Evolutionary conservation across 2,797 vertebrate species (phyloP).

Genomic region (Lacerta agilis): DNA sequence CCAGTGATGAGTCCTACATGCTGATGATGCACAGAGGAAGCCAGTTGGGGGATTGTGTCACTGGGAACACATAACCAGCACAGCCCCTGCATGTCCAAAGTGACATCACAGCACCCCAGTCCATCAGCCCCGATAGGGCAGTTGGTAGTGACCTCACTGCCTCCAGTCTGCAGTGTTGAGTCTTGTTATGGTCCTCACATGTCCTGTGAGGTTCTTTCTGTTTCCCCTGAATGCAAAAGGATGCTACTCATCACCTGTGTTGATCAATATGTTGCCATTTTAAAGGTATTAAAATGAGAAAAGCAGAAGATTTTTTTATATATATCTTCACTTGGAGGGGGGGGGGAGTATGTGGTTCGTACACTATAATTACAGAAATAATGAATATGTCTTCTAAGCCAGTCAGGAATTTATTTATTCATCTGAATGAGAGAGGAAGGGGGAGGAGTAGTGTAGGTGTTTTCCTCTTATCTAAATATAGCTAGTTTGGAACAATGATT

Average conservation of each 20-base stretch:
- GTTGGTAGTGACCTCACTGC: too few relatives aligned
- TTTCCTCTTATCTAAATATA: slow-evolving; percentile 10
- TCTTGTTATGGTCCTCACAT: neutral
- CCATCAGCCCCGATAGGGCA: too few relatives aligned
- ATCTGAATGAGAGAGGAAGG: neutral
- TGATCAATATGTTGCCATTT: rapidly evolving
- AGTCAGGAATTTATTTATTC: neutral
- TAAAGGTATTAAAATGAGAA: neutral
- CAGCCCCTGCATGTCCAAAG: too few relatives aligned
- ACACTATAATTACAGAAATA: neutral
- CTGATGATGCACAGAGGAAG: too few relatives aligned
- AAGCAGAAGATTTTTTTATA: neutral
- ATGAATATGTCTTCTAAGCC: neutral
- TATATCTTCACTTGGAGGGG: neutral
- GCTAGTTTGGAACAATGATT: slow-evolving; percentile 5
- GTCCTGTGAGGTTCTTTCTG: neutral
- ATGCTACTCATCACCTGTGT: neutral
- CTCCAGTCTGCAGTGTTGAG: too few relatives aligned
- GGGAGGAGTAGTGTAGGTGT: slow-evolving; percentile 13
- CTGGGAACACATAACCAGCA: too few relatives aligned
- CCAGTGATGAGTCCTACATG: too few relatives aligned
- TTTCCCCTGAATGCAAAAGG: neutral
- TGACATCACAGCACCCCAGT: too few relatives aligned
- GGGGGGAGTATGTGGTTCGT: rapidly evolving
- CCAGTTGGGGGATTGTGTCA: too few relatives aligned